Evolutionary conservation across 2,113 vertebrate genomes (phyloP).

Genomic region (Hymenochirus boettgeri): DNA sequence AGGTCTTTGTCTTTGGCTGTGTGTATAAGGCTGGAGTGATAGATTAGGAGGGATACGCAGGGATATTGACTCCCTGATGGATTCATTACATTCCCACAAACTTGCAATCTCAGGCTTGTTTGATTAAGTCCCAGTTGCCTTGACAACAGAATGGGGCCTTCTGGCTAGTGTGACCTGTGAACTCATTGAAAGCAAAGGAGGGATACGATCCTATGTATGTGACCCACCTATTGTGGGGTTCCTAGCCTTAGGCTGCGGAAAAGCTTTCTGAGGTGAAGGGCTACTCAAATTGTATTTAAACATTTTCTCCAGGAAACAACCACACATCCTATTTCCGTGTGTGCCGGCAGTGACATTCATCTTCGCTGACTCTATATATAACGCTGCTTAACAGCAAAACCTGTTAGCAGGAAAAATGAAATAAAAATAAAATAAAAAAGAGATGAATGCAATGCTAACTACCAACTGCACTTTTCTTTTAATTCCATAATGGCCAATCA

Average conservation of each 20-base stretch:
- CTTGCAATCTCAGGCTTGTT: constrained; percentile 41
- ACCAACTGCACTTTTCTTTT: too few relatives aligned
- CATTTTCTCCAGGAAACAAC: constrained; percentile 35
- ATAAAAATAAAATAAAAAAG: background rate
- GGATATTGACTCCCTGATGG: constrained; percentile 41
- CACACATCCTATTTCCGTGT: constrained; percentile 34
- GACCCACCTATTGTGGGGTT: constrained; percentile 32
- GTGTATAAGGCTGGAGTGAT: constrained; percentile 31
- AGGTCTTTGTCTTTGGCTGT: constrained; percentile 39
- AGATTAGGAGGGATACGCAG: constrained; percentile 37
- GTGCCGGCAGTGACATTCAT: constrained; percentile 28
- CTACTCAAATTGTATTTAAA: constrained; percentile 40
- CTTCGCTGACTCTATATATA: constrained; percentile 5
- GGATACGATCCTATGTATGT: constrained; percentile 31
- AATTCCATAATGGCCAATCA: too few relatives aligned
- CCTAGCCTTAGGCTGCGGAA: constrained; percentile 29
- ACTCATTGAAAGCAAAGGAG: constrained; percentile 33
- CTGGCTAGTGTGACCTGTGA: constrained; percentile 36
- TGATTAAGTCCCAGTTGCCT: constrained; percentile 35
- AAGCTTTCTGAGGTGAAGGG: constrained; percentile 20
- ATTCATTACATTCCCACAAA: constrained; percentile 43
- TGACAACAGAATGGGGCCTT: constrained; percentile 32
- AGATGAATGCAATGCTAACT: too few relatives aligned
- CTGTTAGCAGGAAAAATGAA: too few relatives aligned
- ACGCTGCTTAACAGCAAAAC: background rate